A percentile compares a stretch with the other conserved stretches of the same genome.
These are phyloP conservation scores for Uloborus plumipes DNA, from an alignment of 2,888 invertebrate species.

Conservation along the genomic window DNA sequence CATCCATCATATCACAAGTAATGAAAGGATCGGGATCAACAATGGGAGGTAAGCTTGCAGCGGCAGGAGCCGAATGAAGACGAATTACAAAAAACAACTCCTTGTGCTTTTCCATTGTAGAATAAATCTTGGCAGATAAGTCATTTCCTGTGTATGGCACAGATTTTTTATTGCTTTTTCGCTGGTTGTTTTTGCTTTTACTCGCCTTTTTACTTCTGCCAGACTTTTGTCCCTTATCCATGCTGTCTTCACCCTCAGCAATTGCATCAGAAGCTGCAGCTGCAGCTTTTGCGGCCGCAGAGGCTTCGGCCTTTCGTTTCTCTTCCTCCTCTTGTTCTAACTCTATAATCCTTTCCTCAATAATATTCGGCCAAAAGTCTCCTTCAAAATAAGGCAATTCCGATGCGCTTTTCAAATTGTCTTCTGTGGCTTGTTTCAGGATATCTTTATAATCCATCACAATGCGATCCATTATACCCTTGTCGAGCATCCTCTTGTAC, in stretches of 20 bases:
- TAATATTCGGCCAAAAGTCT: conserved; percentile 99
- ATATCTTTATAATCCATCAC: conserved; percentile 99
- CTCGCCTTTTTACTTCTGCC: conserved; percentile 89
- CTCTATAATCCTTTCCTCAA: conserved; percentile 99
- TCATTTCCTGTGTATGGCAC: conserved; percentile 95
- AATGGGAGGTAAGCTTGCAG: conserved; percentile 88
- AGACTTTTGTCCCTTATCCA: conserved; percentile 89
- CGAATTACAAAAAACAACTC: conserved; percentile 99
- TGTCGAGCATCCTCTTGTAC: conserved; percentile 99
- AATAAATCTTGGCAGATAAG: conserved; percentile 96
- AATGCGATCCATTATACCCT: conserved; percentile 97
- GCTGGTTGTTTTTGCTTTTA: conserved; percentile 95
- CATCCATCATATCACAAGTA: conserved; percentile 99
- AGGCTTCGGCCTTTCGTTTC: conserved; percentile 92
- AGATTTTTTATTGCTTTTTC: conserved; percentile 96
- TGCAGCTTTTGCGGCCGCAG: conserved; percentile 78
- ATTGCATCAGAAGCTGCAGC: conserved; percentile 68
- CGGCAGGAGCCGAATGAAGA: conserved; percentile 94
- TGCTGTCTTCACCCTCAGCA: conserved; percentile 64
- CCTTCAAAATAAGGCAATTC: conserved; percentile 98
- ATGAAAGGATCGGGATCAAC: conserved; percentile 96
- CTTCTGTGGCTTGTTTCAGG: conserved; percentile 98
- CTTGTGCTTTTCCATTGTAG: conserved; percentile 99
- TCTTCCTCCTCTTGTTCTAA: conserved; percentile 98
- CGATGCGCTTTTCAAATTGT: conserved; percentile 91